Percentiles rank a stretch among this genome's conserved stretches.
These are phyloP conservation scores for Sebastes iracundus DNA, from an alignment of 2,797 vertebrate genomes.

Conservation along the genomic window DNA sequence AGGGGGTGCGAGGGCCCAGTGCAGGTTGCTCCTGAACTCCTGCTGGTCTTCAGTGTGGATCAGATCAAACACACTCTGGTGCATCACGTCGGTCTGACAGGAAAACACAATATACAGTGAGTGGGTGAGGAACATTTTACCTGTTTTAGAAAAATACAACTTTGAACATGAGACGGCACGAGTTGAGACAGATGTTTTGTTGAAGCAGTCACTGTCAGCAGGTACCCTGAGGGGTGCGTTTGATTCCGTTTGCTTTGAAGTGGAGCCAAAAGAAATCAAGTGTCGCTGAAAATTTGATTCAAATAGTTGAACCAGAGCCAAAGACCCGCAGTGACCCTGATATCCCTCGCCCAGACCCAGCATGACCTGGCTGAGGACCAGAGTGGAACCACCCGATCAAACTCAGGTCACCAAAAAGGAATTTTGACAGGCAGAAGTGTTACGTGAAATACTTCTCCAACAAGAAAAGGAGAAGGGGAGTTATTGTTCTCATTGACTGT, in stretches of 20 bases:
- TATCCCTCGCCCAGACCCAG: constrained; percentile 15
- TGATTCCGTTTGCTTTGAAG: constrained; percentile 53
- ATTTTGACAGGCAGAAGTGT: constrained; percentile 42
- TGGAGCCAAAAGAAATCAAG: constrained; percentile 64
- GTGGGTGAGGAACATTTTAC: neutral
- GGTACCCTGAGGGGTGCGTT: constrained; percentile 8
- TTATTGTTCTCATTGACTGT: neutral
- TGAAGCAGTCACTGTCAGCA: neutral
- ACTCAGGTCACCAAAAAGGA: constrained; percentile 15
- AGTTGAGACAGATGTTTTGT: neutral
- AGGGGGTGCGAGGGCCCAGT: constrained; percentile 83
- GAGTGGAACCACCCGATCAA: constrained; percentile 18
- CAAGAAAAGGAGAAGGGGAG: neutral
- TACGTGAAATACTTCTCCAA: constrained; percentile 18
- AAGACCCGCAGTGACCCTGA: constrained; percentile 25
- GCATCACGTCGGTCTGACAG: constrained; percentile 86
- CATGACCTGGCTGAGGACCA: constrained; percentile 30
- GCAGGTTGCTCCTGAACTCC: constrained; percentile 85
- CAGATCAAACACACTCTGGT: constrained; percentile 87
- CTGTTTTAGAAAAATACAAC: neutral
- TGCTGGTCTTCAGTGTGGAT: constrained; percentile 88
- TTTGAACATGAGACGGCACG: neutral
- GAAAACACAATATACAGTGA: neutral
- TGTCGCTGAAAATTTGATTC: constrained; percentile 38
- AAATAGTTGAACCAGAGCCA: constrained; percentile 30